Evolutionary conservation across 2,797 vertebrate species (phyloP), one percentile per base, ranked within the genome.

Genomic region (Myotis planiceps): DNA sequence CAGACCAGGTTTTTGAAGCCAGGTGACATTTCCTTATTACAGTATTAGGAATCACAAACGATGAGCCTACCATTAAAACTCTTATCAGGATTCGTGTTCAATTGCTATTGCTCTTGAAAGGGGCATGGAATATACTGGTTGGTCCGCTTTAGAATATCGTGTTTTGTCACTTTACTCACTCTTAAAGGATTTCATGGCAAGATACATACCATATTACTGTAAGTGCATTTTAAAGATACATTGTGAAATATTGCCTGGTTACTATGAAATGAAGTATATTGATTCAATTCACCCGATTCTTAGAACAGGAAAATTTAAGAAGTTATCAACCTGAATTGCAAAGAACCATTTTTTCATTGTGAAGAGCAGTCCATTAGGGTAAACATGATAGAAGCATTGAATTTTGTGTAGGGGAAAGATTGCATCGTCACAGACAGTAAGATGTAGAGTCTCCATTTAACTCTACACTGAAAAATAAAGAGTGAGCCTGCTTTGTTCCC

Each of bases 181-280:
- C 69, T 88, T 76, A 58, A 90, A 91, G 74, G 45, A 82, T 90
- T 94, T 94, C 55, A 75, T 34, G 49, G 65, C 55, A 95, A 79
- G 76, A 88, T 21, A 29, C 13, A 16, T 79, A 51, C 39, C 10
- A 53, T 37, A n/a, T 75, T 90, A 78, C 34, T 49, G 32, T 55
- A 47, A 10, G 16, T 72, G 29, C 16, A 58, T 82, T 95, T 76
- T 89, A 92, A 92, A 94, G 89, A 68, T 39, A 65, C 25, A 37
- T 53, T 47, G 71, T 90, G 76, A 92, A 93, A 53, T 51, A 93
- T 47, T 32, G 0, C 37, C 25, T 74, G 63, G n/a, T 69, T 76
- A 53, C 60, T 63, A 27, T 10, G 82, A 69, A 80, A 60, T 32
- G 39, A 92, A 76, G 10, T 15, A 63, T 32, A 45, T 74, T 84